Conservation (phyloP, 2,797 vertebrate species). For the Muscicapa striata region DNA sequence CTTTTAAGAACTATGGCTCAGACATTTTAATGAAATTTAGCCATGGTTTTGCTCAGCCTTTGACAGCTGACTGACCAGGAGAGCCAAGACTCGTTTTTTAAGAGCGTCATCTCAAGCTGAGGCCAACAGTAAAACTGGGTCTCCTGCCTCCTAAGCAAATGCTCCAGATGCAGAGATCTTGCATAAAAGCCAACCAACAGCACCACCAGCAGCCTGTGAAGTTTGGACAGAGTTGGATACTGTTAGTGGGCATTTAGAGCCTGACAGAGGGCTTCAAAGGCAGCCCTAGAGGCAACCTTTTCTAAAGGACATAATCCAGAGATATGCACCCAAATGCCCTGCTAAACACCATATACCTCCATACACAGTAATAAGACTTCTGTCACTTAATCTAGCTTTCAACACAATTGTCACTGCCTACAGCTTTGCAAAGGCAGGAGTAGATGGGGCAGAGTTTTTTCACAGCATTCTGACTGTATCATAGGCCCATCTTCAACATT, state of each 20-base stretch:
- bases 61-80: neutral
- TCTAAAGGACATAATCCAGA: neutral
- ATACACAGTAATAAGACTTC: neutral
- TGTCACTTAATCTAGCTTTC: neutral
- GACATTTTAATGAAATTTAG: conserved; percentile 55
- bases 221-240: neutral
- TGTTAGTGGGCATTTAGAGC: accelerated
- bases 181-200: neutral
- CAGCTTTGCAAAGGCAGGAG: neutral
- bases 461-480: neutral
- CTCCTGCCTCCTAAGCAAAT: neutral
- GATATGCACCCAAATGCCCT: neutral
- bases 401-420: neutral
- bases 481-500: neutral
- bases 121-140: neutral
- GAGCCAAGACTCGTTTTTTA: neutral
- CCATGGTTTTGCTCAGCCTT: conserved; percentile 17
- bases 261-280: neutral
- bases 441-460: neutral
- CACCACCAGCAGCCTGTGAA: neutral
- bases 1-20: conserved; percentile 38
- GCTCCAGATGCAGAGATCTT: neutral
- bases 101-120: neutral
- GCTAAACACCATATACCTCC: neutral
- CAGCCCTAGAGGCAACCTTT: neutral